These are phyloP conservation scores for Drosophila prosaltans DNA, from an alignment of 1,140 invertebrate species.

Conservation along the genomic window DNA sequence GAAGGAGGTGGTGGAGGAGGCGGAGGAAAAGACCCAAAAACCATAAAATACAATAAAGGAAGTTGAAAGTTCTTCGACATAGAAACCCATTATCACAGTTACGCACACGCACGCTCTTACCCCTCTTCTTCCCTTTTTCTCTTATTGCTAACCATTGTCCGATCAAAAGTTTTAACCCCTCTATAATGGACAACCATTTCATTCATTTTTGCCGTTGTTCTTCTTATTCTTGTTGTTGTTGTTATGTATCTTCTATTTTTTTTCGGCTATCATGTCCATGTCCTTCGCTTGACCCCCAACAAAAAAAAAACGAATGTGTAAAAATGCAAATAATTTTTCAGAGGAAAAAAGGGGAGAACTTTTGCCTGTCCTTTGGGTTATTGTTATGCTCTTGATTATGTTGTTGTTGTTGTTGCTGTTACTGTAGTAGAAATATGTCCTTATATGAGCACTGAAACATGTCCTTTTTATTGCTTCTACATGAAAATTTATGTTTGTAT, in stretches of 20 bases:
- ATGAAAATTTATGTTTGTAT: conserved; percentile 78
- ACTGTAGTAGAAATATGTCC: not conserved
- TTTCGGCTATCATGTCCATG: conserved; percentile 41
- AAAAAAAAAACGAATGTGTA: conserved; percentile 55
- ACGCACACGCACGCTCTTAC: conserved; percentile 38
- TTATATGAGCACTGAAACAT: conserved; percentile 64
- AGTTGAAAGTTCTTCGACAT: conserved; percentile 79
- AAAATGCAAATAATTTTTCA: conserved; percentile 78
- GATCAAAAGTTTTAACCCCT: conserved; percentile 76
- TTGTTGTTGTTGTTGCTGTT: conserved; percentile 57
- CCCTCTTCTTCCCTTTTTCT: not conserved
- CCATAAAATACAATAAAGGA: conserved; percentile 81
- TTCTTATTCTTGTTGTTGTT: not conserved
- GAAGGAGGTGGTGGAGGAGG: conserved; percentile 20
- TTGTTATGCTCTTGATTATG: conserved; percentile 79
- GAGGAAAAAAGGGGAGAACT: conserved; percentile 15
- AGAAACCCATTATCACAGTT: conserved; percentile 81
- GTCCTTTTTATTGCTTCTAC: conserved; percentile 79
- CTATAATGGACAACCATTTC: conserved; percentile 75
- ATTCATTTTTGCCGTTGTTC: conserved; percentile 59
- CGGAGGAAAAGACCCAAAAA: conserved; percentile 39
- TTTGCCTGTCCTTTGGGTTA: conserved; percentile 47
- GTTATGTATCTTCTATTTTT: conserved; percentile 18
- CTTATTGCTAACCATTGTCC: conserved; percentile 54
- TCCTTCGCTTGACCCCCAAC: conserved; percentile 74